Evolutionary conservation across 2,113 vertebrate genomes (phyloP), one percentile per base, ranked within the genome.

Genomic region (Mesoclemmys tuberculata): DNA sequence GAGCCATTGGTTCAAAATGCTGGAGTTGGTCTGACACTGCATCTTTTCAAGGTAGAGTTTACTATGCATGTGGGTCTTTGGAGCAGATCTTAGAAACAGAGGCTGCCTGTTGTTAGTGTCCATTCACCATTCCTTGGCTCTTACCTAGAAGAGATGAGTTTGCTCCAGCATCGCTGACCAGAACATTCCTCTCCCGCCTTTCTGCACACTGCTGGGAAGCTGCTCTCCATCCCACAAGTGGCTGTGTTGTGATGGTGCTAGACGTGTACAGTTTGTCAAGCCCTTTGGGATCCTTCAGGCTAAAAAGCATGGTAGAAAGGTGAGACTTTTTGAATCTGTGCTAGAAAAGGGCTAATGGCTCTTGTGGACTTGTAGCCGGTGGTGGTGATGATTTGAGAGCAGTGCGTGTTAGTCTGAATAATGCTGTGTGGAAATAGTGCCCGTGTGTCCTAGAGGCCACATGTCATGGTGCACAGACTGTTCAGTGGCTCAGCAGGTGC

Each of bases 221-320:
- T 35, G 21, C 90, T 64, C 12, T 41, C 84, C 38, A 82, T 83
- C 82, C 81, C 88, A 41, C 87, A 94, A 84, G 92, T 83, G 95
- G 85, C 94, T 38, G 1, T 85, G 92, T 79, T 84, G 80, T 83
- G 89, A 49, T 87, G 86, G 18, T 56, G 1, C n/a, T 10, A 14
- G 82, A 78, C 52, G 68, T 52, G 91, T 86, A 52, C 31, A 88
- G 5, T 2, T 80, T 58, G 54, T 54, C 71, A 2, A 48, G 77
- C 22, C 91, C 58, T 68, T 71, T 14, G 92, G 87, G 88, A 74
- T 84, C 49, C 74, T 95, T 93, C 89, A 82, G 19, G n/a, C 7
- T 64, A 85, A 75, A 87, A 85, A 92, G 55, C 27, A 1, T 0
- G 10, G 64, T 82, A 88, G 92, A 77, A 90, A 82, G 51, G 54